Evolutionary conservation across 2,113 vertebrate genomes (phyloP).

Genomic region (Pyxicephalus adspersus): DNA sequence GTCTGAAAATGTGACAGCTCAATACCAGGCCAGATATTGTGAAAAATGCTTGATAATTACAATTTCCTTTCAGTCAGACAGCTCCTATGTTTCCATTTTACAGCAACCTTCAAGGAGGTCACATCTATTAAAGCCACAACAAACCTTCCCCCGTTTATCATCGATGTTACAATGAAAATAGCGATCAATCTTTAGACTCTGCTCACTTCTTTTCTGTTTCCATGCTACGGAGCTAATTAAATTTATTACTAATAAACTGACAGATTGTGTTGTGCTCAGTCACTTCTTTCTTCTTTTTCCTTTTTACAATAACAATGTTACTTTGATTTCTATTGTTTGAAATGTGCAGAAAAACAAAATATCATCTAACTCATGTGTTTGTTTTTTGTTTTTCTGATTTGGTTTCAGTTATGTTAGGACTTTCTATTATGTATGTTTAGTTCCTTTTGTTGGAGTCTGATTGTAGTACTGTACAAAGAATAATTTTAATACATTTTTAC

Average conservation of each 20-base stretch:
- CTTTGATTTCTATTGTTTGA: too few species aligned
- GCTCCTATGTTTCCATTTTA: conserved; percentile 51
- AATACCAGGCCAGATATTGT: conserved; percentile 70
- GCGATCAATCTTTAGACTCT: conserved; percentile 66
- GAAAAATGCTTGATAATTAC: conserved; percentile 70
- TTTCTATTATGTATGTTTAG: too few species aligned
- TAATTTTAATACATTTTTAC: too few species aligned
- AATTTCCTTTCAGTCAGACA: conserved; percentile 60
- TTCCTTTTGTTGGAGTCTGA: too few species aligned
- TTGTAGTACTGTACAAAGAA: too few species aligned
- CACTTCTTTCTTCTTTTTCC: not conserved
- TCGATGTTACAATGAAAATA: conserved; percentile 67
- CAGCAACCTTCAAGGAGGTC: conserved; percentile 57
- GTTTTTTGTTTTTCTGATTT: too few species aligned
- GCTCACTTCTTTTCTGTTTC: conserved; percentile 61
- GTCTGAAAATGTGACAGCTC: conserved; percentile 74
- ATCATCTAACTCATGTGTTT: too few species aligned
- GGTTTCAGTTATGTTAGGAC: too few species aligned
- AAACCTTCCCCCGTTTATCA: conserved; percentile 59
- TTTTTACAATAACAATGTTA: not conserved
- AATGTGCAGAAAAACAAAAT: too few species aligned
- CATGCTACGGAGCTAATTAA: conserved; percentile 54
- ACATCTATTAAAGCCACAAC: conserved; percentile 73
- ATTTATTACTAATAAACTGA: conserved; percentile 54
- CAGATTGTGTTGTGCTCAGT: conserved; percentile 6